Conservation (phyloP, 1,140 invertebrate species). For the Elymnias hypermnestra region DNA sequence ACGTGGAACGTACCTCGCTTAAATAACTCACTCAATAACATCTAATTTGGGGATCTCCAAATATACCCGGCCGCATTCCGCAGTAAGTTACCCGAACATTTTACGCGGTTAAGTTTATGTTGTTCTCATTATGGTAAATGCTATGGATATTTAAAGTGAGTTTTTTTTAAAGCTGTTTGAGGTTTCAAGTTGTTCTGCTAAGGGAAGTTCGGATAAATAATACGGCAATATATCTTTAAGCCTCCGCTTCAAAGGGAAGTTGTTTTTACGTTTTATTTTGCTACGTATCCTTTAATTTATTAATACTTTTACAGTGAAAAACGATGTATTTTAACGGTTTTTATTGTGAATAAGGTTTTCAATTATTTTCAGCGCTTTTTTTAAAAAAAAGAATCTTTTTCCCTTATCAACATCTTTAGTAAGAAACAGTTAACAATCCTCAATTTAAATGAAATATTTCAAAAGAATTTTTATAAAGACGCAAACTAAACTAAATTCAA, state of each 20-base stretch:
- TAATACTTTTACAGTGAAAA: too few relatives aligned
- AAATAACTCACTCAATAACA: constrained; percentile 72
- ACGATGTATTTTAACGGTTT: too few relatives aligned
- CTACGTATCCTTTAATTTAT: neutral
- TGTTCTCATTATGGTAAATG: constrained; percentile 53
- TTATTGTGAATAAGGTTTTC: too few relatives aligned
- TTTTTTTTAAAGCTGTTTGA: constrained; percentile 24
- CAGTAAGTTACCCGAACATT: constrained; percentile 20
- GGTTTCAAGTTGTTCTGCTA: constrained; percentile 4
- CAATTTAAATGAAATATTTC: too few relatives aligned
- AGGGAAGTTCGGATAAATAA: constrained; percentile 1
- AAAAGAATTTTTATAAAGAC: too few relatives aligned
- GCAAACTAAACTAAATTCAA: too few relatives aligned
- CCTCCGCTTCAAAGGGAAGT: neutral
- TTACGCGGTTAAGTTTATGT: constrained; percentile 48
- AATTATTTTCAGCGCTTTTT: too few relatives aligned
- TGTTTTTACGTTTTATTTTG: neutral
- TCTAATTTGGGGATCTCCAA: constrained; percentile 55
- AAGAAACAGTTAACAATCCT: too few relatives aligned
- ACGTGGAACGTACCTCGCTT: constrained; percentile 52
- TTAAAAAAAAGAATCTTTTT: too few relatives aligned
- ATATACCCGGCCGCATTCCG: constrained; percentile 44
- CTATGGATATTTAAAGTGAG: constrained; percentile 26
- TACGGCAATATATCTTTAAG: constrained; percentile 3
- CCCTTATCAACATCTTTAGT: too few relatives aligned